These are phyloP conservation scores for Hippoglossus hippoglossus DNA, from an alignment of 2,797 vertebrate genomes.

Conservation along the genomic window DNA sequence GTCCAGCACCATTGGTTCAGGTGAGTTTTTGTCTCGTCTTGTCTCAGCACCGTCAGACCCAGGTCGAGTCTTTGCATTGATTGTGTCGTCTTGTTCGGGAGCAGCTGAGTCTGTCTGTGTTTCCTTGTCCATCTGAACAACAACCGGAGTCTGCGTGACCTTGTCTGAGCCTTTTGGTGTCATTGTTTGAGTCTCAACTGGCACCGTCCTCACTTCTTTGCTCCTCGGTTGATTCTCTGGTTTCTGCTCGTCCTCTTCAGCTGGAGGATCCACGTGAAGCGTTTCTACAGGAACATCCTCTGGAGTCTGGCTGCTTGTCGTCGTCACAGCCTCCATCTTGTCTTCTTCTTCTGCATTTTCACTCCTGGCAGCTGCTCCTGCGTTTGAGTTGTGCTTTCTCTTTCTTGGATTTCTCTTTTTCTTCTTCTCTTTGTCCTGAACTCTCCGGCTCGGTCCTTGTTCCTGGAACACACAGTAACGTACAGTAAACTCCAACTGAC, in stretches of 20 bases:
- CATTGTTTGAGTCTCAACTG: slow-evolving; percentile 61
- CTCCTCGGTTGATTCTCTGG: no score
- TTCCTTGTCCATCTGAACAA: slow-evolving; percentile 42
- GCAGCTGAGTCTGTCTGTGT: slow-evolving; percentile 64
- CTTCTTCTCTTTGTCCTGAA: slow-evolving; percentile 29
- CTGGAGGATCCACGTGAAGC: background rate
- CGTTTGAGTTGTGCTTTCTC: background rate
- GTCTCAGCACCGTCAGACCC: background rate
- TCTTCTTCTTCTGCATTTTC: slow-evolving; percentile 3
- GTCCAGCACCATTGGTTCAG: background rate
- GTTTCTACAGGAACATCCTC: slow-evolving; percentile 7
- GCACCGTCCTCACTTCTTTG: slow-evolving; percentile 4
- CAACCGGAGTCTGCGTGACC: slow-evolving; percentile 54
- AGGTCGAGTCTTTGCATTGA: background rate
- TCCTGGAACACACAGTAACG: slow-evolving; percentile 21
- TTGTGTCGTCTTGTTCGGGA: background rate
- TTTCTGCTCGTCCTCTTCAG: background rate
- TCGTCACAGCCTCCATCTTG: slow-evolving; percentile 16
- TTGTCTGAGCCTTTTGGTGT: background rate
- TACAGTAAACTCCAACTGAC: no score
- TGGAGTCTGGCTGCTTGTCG: slow-evolving; percentile 15
- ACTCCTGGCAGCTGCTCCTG: slow-evolving; percentile 21
- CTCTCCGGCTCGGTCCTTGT: slow-evolving; percentile 6
- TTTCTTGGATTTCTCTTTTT: slow-evolving; percentile 32
- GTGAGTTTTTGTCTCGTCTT: rapidly evolving